Percentiles rank a stretch among this genome's conserved stretches.
phyloP scores from a whole-genome alignment of 2,888 invertebrate species.

The Cantharis lateralis region DNA sequence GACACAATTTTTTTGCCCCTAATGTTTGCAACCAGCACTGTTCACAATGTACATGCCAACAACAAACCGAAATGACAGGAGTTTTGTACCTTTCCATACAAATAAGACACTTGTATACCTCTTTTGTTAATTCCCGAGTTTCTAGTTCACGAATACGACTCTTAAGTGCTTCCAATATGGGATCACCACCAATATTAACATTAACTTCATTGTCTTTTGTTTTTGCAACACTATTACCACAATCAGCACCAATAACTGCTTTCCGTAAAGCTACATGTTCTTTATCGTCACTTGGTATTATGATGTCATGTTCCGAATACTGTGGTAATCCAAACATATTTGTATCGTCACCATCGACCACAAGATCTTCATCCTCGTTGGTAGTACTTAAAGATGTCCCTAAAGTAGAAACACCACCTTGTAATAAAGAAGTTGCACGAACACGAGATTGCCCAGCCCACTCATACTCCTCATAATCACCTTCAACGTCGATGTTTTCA shows the following conservation, averaged over 20 bases:
- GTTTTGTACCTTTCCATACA: constrained; percentile 85
- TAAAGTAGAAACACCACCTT: constrained; percentile 66
- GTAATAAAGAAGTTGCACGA: constrained; percentile 71
- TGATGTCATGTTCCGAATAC: constrained; percentile 77
- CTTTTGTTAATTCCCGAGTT: constrained; percentile 59
- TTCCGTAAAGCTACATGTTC: constrained; percentile 61
- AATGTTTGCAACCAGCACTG: constrained; percentile 73
- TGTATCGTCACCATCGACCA: constrained; percentile 89
- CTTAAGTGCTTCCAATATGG: constrained; percentile 74
- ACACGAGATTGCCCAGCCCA: constrained; percentile 91
- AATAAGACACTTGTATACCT: constrained; percentile 83
- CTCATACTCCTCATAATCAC: constrained; percentile 79
- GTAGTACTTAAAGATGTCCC: constrained; percentile 54
- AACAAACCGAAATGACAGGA: constrained; percentile 90
- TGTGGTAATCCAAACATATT: constrained; percentile 85
- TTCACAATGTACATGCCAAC: constrained; percentile 97
- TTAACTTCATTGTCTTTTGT: constrained; percentile 12
- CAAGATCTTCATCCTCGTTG: constrained; percentile 72
- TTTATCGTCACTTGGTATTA: constrained; percentile 62
- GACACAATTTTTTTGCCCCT: constrained; percentile 91
- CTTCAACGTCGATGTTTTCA: constrained; percentile 83
- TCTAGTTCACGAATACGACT: constrained; percentile 78
- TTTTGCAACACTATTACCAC: constrained; percentile 6
- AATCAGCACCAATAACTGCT: constrained; percentile 54
- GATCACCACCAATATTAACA: constrained; percentile 47